Evolutionary conservation across 2,888 invertebrate species (phyloP), one percentile per base, ranked within the genome.

Genomic region (Gonocerus acuteangulatus): DNA sequence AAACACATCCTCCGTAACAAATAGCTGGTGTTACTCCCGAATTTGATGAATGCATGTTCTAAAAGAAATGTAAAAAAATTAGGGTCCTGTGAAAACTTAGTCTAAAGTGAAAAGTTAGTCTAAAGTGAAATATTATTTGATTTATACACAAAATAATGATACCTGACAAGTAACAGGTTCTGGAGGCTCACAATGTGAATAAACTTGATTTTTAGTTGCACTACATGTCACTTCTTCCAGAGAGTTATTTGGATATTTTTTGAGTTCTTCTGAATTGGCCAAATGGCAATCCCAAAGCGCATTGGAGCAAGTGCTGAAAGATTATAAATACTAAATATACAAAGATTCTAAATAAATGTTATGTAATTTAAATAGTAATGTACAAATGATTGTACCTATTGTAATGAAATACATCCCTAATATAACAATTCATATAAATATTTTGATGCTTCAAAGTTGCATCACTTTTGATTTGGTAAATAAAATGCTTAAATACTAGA

Each of bases 161-260:
- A 83, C 84, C 77, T 83, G 85, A 75, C 93, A 94, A 0, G 92
- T 92, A 22, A 83, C 76, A 0, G 86, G 88, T 68, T 89, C 86
- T 0, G 79, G 78, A 0, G 86, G 80, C 69, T 85, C 83, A 70
- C 93, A 94, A 42, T 86, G 84, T 0, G 88, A 85, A 70, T 88
- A 87, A 71, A 86, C 84, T 72, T 84, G 81, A 71, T 86, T 82
- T n/a, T 79, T 75, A 0, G 79, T 75, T 0, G 80, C 77, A 62
- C 80, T 80, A 71, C 91, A 91, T 79, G 58, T 76, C 66, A 80
- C 80, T 42, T 86, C 70, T 63, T 85, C 83, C 2, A 79, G 79
- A 0, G 85, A 80, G 1, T 84, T 79, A 1, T 87, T 87, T 0
- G 84, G 80, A 73, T 81, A 86, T 62, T 80, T 74, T 52, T 76